Conservation (phyloP, 2,797 vertebrate genomes). For the Falco berigora region DNA sequence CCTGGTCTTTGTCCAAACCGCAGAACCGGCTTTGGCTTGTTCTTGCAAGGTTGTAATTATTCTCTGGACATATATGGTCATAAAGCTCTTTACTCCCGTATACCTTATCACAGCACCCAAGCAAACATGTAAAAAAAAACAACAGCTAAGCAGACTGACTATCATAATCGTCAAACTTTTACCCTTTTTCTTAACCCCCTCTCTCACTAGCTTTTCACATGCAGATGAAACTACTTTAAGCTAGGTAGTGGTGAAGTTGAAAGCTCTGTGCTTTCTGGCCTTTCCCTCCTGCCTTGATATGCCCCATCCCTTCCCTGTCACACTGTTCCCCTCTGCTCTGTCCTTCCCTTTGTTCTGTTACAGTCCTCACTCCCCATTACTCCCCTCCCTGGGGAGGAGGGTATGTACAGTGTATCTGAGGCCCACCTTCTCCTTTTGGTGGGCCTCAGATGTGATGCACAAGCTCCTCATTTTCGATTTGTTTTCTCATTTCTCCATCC, state of each 20-base stretch:
- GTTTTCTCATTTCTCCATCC: not conserved
- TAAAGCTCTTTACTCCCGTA: too few species aligned
- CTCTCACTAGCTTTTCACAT: rapidly evolving
- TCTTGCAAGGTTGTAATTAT: too few species aligned
- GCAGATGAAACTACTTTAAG: not conserved
- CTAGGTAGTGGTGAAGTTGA: not conserved
- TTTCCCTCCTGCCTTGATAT: not conserved
- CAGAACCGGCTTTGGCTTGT: too few species aligned
- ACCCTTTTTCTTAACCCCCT: too few species aligned
- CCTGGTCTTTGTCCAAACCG: too few species aligned
- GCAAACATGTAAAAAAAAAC: too few species aligned
- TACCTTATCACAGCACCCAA: too few species aligned
- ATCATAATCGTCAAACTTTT: too few species aligned
- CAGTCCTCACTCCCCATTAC: not conserved
- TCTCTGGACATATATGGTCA: too few species aligned
- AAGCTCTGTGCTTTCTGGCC: not conserved
- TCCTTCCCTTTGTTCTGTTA: not conserved
- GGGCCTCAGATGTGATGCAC: not conserved
- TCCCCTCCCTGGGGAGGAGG: not conserved
- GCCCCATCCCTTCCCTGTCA: not conserved
- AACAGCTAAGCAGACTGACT: too few species aligned
- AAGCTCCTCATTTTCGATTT: not conserved
- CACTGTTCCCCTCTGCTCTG: not conserved
- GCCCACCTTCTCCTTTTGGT: not conserved
- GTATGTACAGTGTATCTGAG: not conserved